A percentile compares a stretch with the other conserved stretches of the same genome.
phyloP scores from a whole-genome alignment of 2,888 invertebrate species.

The Ophion obscuratus region DNA sequence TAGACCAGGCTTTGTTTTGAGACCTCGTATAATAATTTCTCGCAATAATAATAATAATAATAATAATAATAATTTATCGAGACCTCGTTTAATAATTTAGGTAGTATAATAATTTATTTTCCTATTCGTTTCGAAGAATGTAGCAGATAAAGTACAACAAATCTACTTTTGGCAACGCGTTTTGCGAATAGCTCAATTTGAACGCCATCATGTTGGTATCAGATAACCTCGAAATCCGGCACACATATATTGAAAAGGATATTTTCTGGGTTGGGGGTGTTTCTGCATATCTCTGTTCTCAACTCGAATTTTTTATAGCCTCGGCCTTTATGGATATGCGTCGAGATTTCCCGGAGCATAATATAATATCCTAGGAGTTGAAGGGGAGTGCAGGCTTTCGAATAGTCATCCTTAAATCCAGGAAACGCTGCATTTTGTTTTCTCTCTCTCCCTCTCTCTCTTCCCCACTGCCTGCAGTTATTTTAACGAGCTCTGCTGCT shows the following conservation, averaged over 20 bases:
- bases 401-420: constrained; percentile 63
- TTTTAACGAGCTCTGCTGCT: constrained; percentile 65
- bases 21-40: no score
- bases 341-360: constrained; percentile 36
- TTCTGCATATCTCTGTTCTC: constrained; percentile 7
- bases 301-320: constrained; percentile 31
- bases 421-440: constrained; percentile 52
- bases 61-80: no score
- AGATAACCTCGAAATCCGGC: constrained; percentile 14
- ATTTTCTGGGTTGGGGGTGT: background rate
- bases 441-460: constrained; percentile 36
- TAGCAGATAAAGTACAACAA: background rate
- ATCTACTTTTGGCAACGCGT: background rate
- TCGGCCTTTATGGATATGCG: constrained; percentile 27
- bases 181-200: constrained; percentile 1
- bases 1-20: no score
- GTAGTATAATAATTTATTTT: background rate
- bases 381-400: constrained; percentile 20
- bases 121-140: background rate
- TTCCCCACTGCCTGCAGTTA: constrained; percentile 49
- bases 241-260: constrained; percentile 1
- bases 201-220: constrained; percentile 1
- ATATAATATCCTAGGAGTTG: constrained; percentile 55
- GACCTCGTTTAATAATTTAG: no score
- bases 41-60: no score